Percentiles rank a stretch among this genome's conserved stretches.
phyloP scores from a whole-genome alignment of 2,888 invertebrate species.

The Oligia fasciuncula region DNA sequence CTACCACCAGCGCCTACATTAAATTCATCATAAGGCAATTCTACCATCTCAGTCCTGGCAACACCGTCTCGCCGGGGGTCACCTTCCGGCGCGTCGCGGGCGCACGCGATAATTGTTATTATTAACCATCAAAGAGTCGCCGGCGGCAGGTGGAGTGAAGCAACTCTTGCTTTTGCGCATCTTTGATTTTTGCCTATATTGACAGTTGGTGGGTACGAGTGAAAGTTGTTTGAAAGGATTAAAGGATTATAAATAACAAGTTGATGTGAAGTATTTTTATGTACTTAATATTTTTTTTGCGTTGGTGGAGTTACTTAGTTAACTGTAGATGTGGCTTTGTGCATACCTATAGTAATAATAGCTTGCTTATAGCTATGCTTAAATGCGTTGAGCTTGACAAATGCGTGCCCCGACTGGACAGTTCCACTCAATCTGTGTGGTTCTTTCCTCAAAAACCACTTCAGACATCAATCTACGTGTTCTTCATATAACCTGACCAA shows the following conservation, averaged over 20 bases:
- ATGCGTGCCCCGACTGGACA: neutral
- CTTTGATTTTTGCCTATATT: slow-evolving; percentile 39
- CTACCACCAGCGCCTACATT: neutral
- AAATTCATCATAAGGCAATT: neutral
- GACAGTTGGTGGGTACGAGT: slow-evolving; percentile 32
- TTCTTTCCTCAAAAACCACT: neutral
- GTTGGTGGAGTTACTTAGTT: neutral
- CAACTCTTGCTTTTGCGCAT: slow-evolving; percentile 52
- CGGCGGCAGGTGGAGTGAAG: slow-evolving; percentile 69
- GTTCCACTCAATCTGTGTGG: neutral
- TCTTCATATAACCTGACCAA: neutral
- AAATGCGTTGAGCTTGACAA: neutral
- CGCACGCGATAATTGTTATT: slow-evolving; percentile 75
- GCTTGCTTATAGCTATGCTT: too few relatives aligned
- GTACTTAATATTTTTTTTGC: neutral
- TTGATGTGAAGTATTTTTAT: neutral
- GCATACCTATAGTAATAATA: too few relatives aligned
- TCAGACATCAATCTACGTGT: neutral
- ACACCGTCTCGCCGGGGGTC: slow-evolving; percentile 67
- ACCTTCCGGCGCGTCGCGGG: slow-evolving; percentile 67
- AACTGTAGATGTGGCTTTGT: neutral
- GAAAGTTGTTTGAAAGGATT: slow-evolving; percentile 40
- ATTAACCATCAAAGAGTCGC: slow-evolving; percentile 75
- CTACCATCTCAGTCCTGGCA: slow-evolving; percentile 46
- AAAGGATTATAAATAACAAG: slow-evolving; percentile 18